Percentiles rank a stretch among this genome's conserved stretches.
Evolutionary conservation across 1,140 invertebrate genomes (phyloP).

Genomic region (Nylanderia fulva): DNA sequence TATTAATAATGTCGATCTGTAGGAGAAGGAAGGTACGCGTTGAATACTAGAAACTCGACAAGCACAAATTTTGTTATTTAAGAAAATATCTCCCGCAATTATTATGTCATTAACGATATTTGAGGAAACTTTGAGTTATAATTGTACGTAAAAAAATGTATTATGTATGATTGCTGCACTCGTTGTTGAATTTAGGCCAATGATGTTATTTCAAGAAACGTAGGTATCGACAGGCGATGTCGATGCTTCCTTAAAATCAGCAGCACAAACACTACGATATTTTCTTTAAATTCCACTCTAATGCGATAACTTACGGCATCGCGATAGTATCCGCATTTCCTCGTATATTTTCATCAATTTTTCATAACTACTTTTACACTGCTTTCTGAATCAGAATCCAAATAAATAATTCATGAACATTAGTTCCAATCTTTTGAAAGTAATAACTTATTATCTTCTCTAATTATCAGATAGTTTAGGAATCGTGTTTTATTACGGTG

Average conservation of each 20-base stretch:
- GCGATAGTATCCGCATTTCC: not conserved
- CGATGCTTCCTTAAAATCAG: conserved; percentile 42
- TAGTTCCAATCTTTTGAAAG: not conserved
- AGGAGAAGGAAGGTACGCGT: not conserved
- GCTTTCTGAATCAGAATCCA: no score
- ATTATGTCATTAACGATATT: not conserved
- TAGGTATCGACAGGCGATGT: conserved; percentile 2
- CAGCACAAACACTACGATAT: conserved; percentile 41
- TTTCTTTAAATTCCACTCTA: conserved; percentile 51
- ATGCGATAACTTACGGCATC: not conserved
- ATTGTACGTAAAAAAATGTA: conserved; percentile 5
- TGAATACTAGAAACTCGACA: not conserved
- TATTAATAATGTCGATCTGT: conserved; percentile 15
- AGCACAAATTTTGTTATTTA: not conserved
- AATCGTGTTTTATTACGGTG: not conserved
- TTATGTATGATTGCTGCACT: not conserved
- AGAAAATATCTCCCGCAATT: not conserved
- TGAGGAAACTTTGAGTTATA: not conserved
- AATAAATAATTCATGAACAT: not conserved
- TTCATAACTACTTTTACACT: not conserved
- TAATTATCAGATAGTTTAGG: not conserved
- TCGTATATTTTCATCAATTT: conserved; percentile 11
- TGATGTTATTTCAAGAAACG: conserved; percentile 10
- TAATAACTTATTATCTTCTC: not conserved
- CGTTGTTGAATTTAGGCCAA: conserved; percentile 22